Evolutionary conservation across 2,888 invertebrate species (phyloP).

Genomic region (Plagiodera versicolora): DNA sequence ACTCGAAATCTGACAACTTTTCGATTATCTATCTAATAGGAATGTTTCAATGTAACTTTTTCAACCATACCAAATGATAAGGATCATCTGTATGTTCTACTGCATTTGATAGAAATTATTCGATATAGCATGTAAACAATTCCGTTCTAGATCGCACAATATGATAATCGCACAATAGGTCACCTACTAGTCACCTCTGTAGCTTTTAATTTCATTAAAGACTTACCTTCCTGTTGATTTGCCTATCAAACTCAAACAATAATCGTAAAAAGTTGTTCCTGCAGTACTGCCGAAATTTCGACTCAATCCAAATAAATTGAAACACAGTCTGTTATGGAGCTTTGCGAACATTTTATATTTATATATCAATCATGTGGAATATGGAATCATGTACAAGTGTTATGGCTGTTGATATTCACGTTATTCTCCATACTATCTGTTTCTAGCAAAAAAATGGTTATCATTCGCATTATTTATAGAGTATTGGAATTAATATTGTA

Average conservation of each 20-base stretch:
- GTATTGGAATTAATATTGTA: no score
- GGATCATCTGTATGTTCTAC: no score
- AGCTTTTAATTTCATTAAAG: neutral
- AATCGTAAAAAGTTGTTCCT: slow-evolving; percentile 19
- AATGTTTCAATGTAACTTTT: no score
- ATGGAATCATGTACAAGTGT: neutral
- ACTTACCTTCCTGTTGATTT: slow-evolving; percentile 21
- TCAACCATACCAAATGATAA: no score
- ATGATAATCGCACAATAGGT: neutral
- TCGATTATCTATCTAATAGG: no score
- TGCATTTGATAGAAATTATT: no score
- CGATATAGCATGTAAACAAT: no score
- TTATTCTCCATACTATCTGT: neutral
- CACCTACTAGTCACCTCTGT: neutral
- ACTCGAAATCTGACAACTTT: no score
- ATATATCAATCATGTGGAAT: slow-evolving; percentile 18
- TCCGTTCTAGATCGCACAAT: no score
- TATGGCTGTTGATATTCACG: neutral
- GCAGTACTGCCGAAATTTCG: slow-evolving; percentile 5
- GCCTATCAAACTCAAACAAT: slow-evolving; percentile 16
- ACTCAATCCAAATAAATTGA: neutral
- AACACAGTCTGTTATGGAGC: slow-evolving; percentile 15
- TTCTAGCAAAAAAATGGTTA: neutral
- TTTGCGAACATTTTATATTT: slow-evolving; percentile 16
- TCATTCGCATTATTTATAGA: neutral